Base-by-base conservation (phyloP, 2,888 invertebrate species). In the Cinara cedri region DNA sequence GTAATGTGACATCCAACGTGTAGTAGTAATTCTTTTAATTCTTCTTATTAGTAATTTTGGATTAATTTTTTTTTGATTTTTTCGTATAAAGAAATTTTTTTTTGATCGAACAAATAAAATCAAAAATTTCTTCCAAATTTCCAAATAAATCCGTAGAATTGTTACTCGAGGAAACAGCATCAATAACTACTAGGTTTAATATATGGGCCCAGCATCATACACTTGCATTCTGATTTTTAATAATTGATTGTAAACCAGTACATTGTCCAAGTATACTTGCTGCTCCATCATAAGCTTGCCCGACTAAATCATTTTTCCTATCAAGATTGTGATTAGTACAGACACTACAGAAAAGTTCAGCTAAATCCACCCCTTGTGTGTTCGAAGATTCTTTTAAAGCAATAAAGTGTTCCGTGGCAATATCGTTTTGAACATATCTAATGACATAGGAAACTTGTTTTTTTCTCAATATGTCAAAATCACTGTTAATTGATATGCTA, bases 121-220 rank as follows among this genome's bases (percentile, higher is more conserved):
- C 26, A 42, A 21, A 72, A n/a, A 72, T 14, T 19, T 72, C 14
- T 34, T 72, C 57, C 21, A 72, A 19, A 72, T 72, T 72, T 26
- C 72, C 72, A 72, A 72, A 72, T 55, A 72, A 55, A 72, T 57
- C 42, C 10, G 34, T 44, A 34, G 72, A 26, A 72, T 72, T 26
- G n/a, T 44, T 55, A 42, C 34, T 26, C 3, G 72, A 55, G 1
- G 54, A 51, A 51, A 57, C 57, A 34, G 57, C 72, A 57, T 57
- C 34, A 34, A 57, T 44, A 19, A 57, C 55, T 10, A 72, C 42
- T 57, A 72, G 55, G 42, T 72, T 72, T 57, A 72, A 42, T 26
- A 34, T 16, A 55, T 72, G 72, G 16, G 57, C 72, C 42, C 57
- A 72, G 19, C 72, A 72, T 57, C 72, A 72, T 55, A 57, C 57